Conservation (phyloP, 2,888 invertebrate genomes). For the Nymphalis urticae region DNA sequence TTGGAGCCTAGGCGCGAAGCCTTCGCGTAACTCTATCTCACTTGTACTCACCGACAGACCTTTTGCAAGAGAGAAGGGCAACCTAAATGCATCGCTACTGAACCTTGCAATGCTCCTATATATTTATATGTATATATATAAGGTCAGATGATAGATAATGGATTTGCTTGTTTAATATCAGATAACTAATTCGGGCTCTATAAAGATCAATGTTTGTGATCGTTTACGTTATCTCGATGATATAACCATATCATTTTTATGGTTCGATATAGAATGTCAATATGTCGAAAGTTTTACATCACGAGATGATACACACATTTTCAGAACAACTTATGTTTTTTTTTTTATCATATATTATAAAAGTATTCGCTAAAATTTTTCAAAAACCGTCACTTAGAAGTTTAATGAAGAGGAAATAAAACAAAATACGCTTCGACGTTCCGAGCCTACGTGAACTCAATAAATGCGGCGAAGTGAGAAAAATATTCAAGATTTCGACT, state of each 20-base stretch:
- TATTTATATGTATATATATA: constrained; percentile 7
- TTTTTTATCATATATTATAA: not conserved
- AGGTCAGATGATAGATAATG: constrained; percentile 24
- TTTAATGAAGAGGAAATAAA: constrained; percentile 60
- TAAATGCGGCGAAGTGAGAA: constrained; percentile 37
- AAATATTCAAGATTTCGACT: constrained; percentile 45
- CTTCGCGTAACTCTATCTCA: constrained; percentile 59
- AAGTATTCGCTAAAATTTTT: not conserved
- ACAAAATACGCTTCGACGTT: constrained; percentile 38
- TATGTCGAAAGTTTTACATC: not conserved
- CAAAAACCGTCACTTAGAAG: constrained; percentile 44
- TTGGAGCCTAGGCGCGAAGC: constrained; percentile 61
- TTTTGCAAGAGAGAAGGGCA: constrained; percentile 53
- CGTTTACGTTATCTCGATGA: constrained; percentile 50
- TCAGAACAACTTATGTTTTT: not conserved
- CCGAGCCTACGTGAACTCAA: constrained; percentile 48
- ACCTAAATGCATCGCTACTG: constrained; percentile 56
- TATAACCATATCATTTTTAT: constrained; percentile 23
- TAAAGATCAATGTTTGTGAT: constrained; percentile 12
- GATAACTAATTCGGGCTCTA: constrained; percentile 19
- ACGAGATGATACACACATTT: not conserved
- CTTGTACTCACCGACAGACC: constrained; percentile 50
- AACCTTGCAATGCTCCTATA: constrained; percentile 51
- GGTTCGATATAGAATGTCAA: not conserved
- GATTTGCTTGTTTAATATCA: constrained; percentile 21